These are phyloP conservation scores for Ceratotherium simum DNA, from an alignment of 2,113 vertebrate genomes.

Conservation along the genomic window DNA sequence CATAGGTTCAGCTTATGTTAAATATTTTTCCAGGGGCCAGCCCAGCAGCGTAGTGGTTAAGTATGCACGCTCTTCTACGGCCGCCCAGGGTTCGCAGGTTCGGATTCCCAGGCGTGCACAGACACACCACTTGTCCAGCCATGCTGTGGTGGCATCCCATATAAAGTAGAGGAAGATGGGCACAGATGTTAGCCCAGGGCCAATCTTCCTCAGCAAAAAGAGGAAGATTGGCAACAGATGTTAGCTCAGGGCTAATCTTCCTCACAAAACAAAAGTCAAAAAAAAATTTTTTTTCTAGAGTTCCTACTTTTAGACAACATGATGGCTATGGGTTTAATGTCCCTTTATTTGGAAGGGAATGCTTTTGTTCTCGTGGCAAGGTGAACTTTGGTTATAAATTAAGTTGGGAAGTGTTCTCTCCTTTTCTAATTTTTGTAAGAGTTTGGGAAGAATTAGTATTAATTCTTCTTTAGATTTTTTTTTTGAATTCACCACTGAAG, in stretches of 20 bases:
- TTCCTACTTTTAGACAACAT: neutral
- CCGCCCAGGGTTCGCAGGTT: too few relatives aligned
- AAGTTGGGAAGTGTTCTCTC: neutral
- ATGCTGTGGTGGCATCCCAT: too few relatives aligned
- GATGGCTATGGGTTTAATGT: neutral
- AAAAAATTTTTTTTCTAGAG: neutral
- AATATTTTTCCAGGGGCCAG: neutral
- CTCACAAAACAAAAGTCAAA: too few relatives aligned
- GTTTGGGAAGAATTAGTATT: neutral
- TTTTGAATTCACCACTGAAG: neutral
- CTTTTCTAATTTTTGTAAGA: neutral
- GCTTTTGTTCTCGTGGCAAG: neutral
- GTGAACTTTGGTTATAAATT: neutral
- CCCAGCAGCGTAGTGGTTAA: too few relatives aligned
- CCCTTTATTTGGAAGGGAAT: neutral
- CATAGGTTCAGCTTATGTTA: neutral
- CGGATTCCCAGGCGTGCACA: too few relatives aligned
- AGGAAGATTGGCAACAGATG: too few relatives aligned
- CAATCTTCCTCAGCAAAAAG: too few relatives aligned
- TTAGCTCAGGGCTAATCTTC: too few relatives aligned
- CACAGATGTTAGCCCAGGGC: too few relatives aligned
- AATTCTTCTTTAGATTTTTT: neutral
- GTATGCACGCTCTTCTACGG: too few relatives aligned
- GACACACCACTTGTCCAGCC: too few relatives aligned
- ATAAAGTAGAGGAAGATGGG: too few relatives aligned